Conservation (phyloP, 2,797 vertebrate genomes). For the Anguilla megastoma region DNA sequence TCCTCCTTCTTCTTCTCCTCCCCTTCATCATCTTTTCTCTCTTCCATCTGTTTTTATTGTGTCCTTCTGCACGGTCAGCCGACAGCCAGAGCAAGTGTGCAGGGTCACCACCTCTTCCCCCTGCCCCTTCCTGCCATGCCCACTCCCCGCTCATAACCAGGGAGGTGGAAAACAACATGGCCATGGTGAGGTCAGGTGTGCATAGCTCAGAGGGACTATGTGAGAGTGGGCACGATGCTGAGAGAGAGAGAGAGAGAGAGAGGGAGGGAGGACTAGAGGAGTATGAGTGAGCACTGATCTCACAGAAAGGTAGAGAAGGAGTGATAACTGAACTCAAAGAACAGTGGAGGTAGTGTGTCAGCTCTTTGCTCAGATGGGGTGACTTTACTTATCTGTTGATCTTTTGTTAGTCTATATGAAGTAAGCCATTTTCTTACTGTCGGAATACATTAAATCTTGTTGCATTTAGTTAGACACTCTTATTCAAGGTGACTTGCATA, state of each 20-base stretch:
- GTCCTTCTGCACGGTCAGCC: background rate
- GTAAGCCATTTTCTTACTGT: background rate
- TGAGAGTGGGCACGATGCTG: background rate
- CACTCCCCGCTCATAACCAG: background rate
- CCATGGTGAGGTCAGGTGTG: slow-evolving; percentile 4
- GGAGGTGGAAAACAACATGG: slow-evolving; percentile 17
- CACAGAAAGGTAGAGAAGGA: background rate
- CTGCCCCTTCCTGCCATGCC: background rate
- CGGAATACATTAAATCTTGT: background rate
- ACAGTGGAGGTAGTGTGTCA: background rate
- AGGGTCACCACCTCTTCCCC: background rate
- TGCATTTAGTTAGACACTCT: background rate
- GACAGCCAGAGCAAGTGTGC: background rate
- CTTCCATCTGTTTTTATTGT: slow-evolving; percentile 1
- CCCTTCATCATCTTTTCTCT: background rate
- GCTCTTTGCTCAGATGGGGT: background rate
- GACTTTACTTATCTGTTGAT: background rate
- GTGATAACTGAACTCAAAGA: background rate
- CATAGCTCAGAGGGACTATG: slow-evolving; percentile 7
- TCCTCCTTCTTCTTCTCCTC: background rate
- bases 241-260: background rate
- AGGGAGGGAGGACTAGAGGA: background rate
- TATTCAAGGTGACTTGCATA: background rate
- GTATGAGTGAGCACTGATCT: background rate
- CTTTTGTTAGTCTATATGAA: background rate